Conservation (phyloP, 2,888 invertebrate species). For the Drosophila peninsularis region DNA sequence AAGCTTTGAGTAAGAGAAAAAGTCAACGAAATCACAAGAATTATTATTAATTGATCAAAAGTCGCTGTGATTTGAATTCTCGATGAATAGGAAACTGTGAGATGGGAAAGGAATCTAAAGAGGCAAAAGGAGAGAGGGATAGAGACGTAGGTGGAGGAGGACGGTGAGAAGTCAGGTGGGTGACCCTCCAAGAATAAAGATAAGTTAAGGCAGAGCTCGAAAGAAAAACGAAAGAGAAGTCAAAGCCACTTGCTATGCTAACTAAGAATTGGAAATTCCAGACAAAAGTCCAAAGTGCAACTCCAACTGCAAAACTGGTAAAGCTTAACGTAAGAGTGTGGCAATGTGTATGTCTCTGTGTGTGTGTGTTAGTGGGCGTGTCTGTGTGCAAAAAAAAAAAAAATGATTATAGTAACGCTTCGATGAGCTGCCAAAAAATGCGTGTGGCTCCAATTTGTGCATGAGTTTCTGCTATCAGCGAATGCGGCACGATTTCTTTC, state of each 20-base stretch:
- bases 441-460: not conserved
- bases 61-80: too few relatives aligned
- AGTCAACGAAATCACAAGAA: not conserved
- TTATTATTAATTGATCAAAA: not conserved
- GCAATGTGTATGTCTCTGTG: not conserved
- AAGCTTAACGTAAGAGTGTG: not conserved
- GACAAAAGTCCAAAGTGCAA: conserved; percentile 1
- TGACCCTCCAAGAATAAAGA: too few relatives aligned
- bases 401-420: conserved; percentile 58
- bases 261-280: conserved; percentile 2
- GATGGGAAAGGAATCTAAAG: too few relatives aligned
- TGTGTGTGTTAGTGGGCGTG: not conserved
- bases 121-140: not conserved
- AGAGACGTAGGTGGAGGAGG: not conserved
- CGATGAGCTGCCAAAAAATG: conserved; percentile 49
- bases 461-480: not conserved
- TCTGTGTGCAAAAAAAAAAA: conserved; percentile 12
- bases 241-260: not conserved
- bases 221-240: not conserved
- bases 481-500: too few relatives aligned
- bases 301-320: conserved; percentile 5
- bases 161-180: not conserved
- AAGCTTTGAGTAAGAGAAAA: too few relatives aligned
- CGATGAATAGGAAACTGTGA: too few relatives aligned
- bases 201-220: not conserved